Evolutionary conservation across 2,888 invertebrate genomes (phyloP).

Genomic region (Tinea pellionella): DNA sequence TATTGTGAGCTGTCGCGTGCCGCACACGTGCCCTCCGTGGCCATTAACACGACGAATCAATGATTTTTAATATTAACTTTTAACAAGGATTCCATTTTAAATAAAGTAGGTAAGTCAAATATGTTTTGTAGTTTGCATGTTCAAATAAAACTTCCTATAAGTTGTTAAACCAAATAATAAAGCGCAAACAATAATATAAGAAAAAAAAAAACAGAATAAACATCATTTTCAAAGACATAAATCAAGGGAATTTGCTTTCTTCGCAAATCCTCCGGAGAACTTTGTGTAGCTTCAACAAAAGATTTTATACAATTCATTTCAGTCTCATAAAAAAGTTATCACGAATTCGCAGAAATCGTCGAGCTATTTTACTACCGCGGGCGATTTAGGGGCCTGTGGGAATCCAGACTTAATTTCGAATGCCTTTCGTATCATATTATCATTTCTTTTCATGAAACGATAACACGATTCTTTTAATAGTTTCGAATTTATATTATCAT

Average conservation of each 20-base stretch:
- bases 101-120: not conserved
- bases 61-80: not conserved
- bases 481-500: not conserved
- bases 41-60: not conserved
- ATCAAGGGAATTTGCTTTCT: slow-evolving; percentile 22
- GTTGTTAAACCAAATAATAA: not conserved
- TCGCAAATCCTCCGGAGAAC: slow-evolving; percentile 20
- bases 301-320: slow-evolving; percentile 63
- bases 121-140: too few species aligned
- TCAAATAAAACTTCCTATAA: not conserved
- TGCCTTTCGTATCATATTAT: slow-evolving; percentile 27
- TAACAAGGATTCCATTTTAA: too few species aligned
- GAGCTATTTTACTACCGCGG: slow-evolving; percentile 53
- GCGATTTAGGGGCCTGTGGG: slow-evolving; percentile 37
- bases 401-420: slow-evolving; percentile 40
- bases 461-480: not conserved
- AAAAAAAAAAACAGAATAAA: slow-evolving; percentile 17
- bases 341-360: slow-evolving; percentile 56
- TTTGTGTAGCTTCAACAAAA: slow-evolving; percentile 57
- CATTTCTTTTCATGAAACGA: slow-evolving; percentile 17
- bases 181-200: slow-evolving; percentile 1
- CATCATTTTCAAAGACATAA: slow-evolving; percentile 45
- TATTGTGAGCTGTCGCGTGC: slow-evolving; percentile 29
- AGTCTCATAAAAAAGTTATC: slow-evolving; percentile 63
- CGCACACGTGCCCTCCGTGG: slow-evolving; percentile 32